Evolutionary conservation across 2,888 invertebrate species (phyloP).

Genomic region (Alloscopus bannaensis): DNA sequence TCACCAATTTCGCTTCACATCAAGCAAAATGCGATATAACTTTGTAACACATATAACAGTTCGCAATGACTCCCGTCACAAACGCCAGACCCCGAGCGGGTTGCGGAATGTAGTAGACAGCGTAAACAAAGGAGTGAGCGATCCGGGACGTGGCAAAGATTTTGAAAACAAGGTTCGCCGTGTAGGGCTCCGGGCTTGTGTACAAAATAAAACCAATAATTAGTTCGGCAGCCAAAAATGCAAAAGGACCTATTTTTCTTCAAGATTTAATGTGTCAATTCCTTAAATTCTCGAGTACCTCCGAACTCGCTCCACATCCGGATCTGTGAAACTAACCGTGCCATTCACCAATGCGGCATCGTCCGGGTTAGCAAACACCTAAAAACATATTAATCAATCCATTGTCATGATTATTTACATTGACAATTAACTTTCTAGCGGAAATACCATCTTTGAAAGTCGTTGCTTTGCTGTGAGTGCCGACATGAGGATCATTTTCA

Average conservation of each 20-base stretch:
- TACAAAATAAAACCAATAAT: neutral
- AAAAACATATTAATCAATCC: neutral
- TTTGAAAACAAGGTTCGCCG: neutral
- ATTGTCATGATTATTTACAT: neutral
- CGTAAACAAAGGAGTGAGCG: neutral
- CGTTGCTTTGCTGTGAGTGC: neutral
- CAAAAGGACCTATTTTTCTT: neutral
- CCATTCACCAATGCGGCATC: neutral
- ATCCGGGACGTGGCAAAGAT: neutral
- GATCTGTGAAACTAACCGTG: neutral
- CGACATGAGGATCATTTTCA: neutral
- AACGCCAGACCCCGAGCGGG: constrained; percentile 75
- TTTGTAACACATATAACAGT: constrained; percentile 77
- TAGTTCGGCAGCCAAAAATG: neutral
- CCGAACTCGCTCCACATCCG: neutral
- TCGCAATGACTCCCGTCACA: constrained; percentile 76
- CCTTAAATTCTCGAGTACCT: neutral
- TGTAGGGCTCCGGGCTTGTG: neutral
- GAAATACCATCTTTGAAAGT: neutral
- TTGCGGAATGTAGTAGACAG: neutral
- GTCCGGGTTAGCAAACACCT: neutral
- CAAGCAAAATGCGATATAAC: constrained; percentile 39
- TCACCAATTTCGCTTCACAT: too few species aligned
- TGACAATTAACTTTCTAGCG: neutral
- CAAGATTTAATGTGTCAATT: neutral